phyloP scores from a whole-genome alignment of 2,888 invertebrate genomes.

The Pardosa pseudoannulata region DNA sequence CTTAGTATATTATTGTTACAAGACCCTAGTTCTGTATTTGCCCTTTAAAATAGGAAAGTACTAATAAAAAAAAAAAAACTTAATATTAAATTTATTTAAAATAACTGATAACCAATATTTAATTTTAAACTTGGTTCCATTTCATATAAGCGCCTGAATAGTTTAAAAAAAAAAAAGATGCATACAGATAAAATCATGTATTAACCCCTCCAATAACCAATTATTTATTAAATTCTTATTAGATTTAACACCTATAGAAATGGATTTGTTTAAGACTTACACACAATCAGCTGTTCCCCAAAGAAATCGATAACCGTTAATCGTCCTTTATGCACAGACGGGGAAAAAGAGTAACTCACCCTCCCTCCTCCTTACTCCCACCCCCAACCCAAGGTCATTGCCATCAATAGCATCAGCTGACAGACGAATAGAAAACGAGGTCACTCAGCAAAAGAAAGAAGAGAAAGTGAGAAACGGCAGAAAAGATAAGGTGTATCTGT shows the following conservation, averaged over 20 bases:
- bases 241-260: not conserved
- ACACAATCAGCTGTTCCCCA: not conserved
- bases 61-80: no score
- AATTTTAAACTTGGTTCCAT: no score
- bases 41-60: no score
- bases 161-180: no score
- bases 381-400: slow-evolving; percentile 67
- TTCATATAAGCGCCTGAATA: no score
- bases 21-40: no score
- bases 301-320: slow-evolving; percentile 58
- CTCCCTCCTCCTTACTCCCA: slow-evolving; percentile 23
- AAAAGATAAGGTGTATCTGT: slow-evolving; percentile 5
- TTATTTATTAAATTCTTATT: no score
- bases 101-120: no score
- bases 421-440: slow-evolving; percentile 59
- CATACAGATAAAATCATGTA: no score
- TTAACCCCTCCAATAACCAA: no score
- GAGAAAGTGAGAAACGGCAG: slow-evolving; percentile 26
- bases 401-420: slow-evolving; percentile 57
- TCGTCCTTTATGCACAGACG: slow-evolving; percentile 22
- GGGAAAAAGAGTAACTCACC: not conserved
- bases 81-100: no score
- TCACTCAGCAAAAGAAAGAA: slow-evolving; percentile 33
- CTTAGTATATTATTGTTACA: no score
- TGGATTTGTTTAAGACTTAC: not conserved